These are phyloP conservation scores for Heliconius hewitsoni DNA, from an alignment of 1,140 invertebrate species.

Conservation along the genomic window DNA sequence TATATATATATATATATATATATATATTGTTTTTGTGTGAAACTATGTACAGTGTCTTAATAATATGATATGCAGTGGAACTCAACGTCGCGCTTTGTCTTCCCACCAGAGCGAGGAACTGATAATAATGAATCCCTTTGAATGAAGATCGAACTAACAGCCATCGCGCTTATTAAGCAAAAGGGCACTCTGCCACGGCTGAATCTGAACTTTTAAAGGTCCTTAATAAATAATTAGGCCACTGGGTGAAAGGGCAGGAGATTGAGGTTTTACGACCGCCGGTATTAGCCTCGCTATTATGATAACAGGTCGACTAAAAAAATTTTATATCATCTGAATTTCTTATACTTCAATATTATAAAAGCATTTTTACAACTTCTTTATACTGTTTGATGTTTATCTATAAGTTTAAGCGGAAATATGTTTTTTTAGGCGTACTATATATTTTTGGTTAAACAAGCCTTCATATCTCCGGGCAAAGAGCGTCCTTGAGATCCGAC, in stretches of 20 bases:
- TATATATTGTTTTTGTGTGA: too few relatives aligned
- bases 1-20: too few relatives aligned
- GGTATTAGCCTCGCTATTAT: background rate
- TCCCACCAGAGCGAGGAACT: too few relatives aligned
- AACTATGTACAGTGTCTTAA: too few relatives aligned
- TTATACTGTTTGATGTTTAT: background rate
- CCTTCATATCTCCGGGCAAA: too few relatives aligned
- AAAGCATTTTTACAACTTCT: slow-evolving; percentile 1
- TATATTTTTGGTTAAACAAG: background rate
- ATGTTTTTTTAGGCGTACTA: background rate
- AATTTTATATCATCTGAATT: background rate
- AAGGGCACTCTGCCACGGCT: too few relatives aligned
- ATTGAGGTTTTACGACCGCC: background rate
- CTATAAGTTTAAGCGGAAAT: background rate
- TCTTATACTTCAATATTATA: slow-evolving; percentile 1
- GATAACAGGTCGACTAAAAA: background rate
- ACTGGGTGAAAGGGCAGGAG: background rate
- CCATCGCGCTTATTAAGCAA: background rate
- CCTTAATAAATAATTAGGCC: background rate
- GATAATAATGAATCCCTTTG: background rate
- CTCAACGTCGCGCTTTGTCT: too few relatives aligned
- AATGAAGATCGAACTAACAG: background rate
- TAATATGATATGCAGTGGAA: too few relatives aligned
- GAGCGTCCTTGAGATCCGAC: too few relatives aligned
- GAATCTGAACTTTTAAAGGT: background rate